Base-by-base conservation (phyloP, 2,113 vertebrate genomes). In the Antechinus stuartii region DNA sequence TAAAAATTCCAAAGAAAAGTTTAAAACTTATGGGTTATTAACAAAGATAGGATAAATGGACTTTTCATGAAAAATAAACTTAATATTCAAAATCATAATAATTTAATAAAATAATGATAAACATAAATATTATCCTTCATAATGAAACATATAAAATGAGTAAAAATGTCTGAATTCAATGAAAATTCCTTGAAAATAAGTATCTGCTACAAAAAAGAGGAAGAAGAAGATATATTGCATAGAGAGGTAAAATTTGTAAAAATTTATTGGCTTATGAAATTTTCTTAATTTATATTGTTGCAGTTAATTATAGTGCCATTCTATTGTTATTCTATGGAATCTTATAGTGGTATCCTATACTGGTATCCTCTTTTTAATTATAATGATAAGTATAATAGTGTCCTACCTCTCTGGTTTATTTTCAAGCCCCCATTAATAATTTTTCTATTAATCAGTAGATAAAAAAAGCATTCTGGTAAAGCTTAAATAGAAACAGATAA, bases 351-450 rank as follows among this genome's bases (percentile, higher is more conserved):
- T n/a, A n/a, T 76, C 14, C 35, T n/a, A 76, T n/a, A 76, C 4
- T 76, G 14, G 35, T 19, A 14, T n/a, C 16, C 35, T n/a, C 68
- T 76, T 76, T 76, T n/a, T 76, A n/a, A 76, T n/a, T 19, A n/a
- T 76, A n/a, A 4, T 19, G 16, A 19, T 76, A 19, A 76, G 14
- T n/a, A 76, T n/a, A 76, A 22, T n/a, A 76, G 35, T 76, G 68
- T 76, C 35, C 35, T 5, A 76, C 14, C 6, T 76, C 30, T 76
- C 2, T 76, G 19, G 30, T 16, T 76, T 76, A 92, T 14, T 84
- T 96, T 91, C 23, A 94, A 92, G 91, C 46, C 2, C n/a, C 49
- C 52, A 93, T 49, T 23, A 96, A 76, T 93, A 24, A 93, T 93
- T 92, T 46, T 10, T 84, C 93, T 93, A 93, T 93, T 24, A 92